Conservation (phyloP, 2,797 vertebrate species). For the Meriones psammophilus region DNA sequence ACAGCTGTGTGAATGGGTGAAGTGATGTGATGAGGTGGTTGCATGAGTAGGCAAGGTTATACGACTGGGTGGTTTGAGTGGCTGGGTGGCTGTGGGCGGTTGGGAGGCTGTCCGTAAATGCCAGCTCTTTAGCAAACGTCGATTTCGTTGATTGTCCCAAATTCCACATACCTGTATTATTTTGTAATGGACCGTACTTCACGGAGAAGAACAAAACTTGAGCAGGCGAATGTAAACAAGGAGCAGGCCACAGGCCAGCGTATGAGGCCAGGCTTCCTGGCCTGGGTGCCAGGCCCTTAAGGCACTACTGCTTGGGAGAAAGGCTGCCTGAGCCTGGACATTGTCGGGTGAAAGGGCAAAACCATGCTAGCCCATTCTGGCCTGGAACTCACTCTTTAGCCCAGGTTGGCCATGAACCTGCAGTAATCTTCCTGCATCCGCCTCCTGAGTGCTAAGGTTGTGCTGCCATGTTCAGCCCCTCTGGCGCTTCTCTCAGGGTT, state of each 20-base stretch:
- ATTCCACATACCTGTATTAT: neutral
- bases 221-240: neutral
- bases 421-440: neutral
- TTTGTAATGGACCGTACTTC: conserved; percentile 1
- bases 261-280: neutral
- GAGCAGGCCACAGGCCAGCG: neutral
- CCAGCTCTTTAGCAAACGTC: neutral
- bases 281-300: neutral
- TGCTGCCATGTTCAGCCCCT: no score
- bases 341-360: neutral
- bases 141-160: neutral
- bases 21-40: neutral
- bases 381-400: neutral
- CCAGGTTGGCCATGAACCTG: neutral
- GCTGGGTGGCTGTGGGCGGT: neutral
- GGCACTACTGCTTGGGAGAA: neutral
- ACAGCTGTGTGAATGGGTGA: neutral
- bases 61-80: neutral
- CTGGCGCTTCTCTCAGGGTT: neutral
- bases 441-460: neutral
- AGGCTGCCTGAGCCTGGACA: no score
- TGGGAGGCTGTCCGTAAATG: neutral
- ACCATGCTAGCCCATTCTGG: neutral
- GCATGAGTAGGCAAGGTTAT: neutral
- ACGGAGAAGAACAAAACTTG: neutral